These are phyloP conservation scores for Acleris holmiana DNA, from an alignment of 2,888 invertebrate genomes.

Conservation along the genomic window DNA sequence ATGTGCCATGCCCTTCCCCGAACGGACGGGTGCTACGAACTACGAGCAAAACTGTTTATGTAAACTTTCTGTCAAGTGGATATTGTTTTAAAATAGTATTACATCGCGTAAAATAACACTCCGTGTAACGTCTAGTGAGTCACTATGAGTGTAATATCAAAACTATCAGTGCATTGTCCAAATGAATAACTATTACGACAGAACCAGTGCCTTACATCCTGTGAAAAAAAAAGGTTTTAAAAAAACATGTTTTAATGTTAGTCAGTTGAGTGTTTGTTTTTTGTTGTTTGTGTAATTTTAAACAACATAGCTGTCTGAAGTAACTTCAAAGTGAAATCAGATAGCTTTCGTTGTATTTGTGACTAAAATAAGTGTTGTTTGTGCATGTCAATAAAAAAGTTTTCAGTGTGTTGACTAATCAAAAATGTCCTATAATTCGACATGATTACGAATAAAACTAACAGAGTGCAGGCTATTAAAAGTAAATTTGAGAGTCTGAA, in stretches of 20 bases:
- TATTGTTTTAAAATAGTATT: conserved; percentile 57
- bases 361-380: conserved; percentile 24
- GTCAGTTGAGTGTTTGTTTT: conserved; percentile 31
- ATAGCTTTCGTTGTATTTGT: conserved; percentile 27
- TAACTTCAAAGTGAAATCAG: conserved; percentile 2
- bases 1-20: conserved; percentile 56
- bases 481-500: conserved; percentile 86
- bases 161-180: conserved; percentile 17
- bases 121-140: conserved; percentile 35
- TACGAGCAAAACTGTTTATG: conserved; percentile 58
- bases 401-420: conserved; percentile 34
- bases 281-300: conserved; percentile 14
- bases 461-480: conserved; percentile 86
- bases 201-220: conserved; percentile 36
- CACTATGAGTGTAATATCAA: conserved; percentile 8
- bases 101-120: conserved; percentile 51
- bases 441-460: conserved; percentile 77
- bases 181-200: conserved; percentile 20
- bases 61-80: conserved; percentile 64
- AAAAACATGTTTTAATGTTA: conserved; percentile 36
- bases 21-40: conserved; percentile 31
- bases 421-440: conserved; percentile 65
- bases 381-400: conserved; percentile 34
- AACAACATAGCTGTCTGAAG: conserved; percentile 19
- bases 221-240: conserved; percentile 34